Conservation (phyloP, 2,113 vertebrate genomes). For the Monopterus albus region DNA sequence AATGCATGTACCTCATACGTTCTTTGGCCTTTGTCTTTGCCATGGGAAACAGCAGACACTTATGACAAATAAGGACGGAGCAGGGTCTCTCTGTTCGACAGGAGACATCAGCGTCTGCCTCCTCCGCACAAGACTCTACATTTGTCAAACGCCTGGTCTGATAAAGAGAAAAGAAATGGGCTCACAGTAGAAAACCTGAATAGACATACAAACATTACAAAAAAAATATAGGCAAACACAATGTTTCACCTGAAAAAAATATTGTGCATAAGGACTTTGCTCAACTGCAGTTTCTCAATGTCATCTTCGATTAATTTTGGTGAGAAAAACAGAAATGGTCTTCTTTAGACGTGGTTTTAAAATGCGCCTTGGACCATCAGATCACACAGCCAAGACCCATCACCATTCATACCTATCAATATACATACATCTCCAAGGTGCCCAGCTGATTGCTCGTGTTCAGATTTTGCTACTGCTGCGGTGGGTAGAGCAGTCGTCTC, state of each 20-base stretch:
- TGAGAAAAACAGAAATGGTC: no score
- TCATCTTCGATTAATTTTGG: background rate
- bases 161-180: slow-evolving; percentile 34
- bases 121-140: slow-evolving; percentile 19
- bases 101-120: slow-evolving; percentile 55
- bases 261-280: background rate
- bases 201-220: background rate
- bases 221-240: background rate
- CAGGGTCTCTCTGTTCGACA: slow-evolving; percentile 56
- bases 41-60: slow-evolving; percentile 69
- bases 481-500: no score
- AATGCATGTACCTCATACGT: slow-evolving; percentile 77
- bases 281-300: background rate
- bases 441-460: no score
- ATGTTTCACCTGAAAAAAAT: background rate
- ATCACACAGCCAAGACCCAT: no score
- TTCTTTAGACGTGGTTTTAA: no score
- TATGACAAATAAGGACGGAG: slow-evolving; percentile 77
- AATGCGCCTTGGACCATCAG: no score
- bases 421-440: no score
- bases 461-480: no score
- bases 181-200: slow-evolving; percentile 24
- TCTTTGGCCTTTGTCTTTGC: slow-evolving; percentile 78
- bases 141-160: slow-evolving; percentile 51
- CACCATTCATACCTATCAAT: no score